Evolutionary conservation across 2,113 vertebrate species (phyloP).

Genomic region (Rhinogobius similis): DNA sequence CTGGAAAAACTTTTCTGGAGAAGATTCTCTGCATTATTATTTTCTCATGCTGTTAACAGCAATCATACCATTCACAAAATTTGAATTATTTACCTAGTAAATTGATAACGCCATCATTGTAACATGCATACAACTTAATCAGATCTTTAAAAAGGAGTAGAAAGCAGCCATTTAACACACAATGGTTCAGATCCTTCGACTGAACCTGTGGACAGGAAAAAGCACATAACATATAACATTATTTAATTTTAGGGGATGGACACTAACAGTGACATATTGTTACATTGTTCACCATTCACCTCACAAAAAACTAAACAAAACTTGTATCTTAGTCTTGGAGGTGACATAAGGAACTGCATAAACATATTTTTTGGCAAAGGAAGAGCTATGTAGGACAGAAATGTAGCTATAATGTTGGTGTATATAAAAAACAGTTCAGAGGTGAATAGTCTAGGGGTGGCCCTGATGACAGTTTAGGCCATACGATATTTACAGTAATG

Average conservation of each 20-base stretch:
- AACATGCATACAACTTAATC: conserved; percentile 98
- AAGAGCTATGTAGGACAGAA: not conserved
- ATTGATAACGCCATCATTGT: conserved; percentile 98
- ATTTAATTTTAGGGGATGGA: not conserved
- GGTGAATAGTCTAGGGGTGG: not conserved
- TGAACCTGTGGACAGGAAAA: conserved; percentile 81
- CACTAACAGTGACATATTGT: not conserved
- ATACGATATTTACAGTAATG: not conserved
- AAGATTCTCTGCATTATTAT: conserved; percentile 3
- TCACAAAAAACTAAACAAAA: too few relatives aligned
- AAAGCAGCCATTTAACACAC: conserved; percentile 95
- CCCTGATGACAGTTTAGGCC: not conserved
- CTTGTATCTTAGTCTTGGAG: too few relatives aligned
- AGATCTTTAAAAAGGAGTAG: conserved; percentile 98
- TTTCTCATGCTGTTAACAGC: not conserved
- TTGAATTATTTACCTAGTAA: conserved; percentile 84
- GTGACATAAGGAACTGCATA: too few relatives aligned
- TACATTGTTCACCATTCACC: not conserved
- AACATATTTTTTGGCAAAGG: not conserved
- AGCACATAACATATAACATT: not conserved
- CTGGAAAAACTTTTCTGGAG: conserved; percentile 97
- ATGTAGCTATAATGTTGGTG: not conserved
- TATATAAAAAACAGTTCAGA: not conserved
- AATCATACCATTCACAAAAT: not conserved
- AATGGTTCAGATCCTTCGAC: conserved; percentile 91